Evolutionary conservation across 1,140 invertebrate species (phyloP).

Genomic region (Augochlora pura): DNA sequence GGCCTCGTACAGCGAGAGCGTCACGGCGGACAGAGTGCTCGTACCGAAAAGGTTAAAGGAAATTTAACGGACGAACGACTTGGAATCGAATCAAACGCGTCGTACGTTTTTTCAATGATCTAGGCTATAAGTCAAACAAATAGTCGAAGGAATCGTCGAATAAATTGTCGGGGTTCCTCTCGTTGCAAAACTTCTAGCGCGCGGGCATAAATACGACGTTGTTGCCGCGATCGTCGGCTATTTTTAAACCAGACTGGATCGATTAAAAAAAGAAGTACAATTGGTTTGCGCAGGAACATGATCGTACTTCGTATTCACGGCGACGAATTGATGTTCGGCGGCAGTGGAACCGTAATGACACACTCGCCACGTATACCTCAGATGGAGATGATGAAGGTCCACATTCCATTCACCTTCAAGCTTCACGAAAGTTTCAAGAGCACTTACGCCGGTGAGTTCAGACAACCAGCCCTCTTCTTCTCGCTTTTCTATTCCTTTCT

Average conservation of each 20-base stretch:
- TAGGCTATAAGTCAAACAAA: too few relatives aligned
- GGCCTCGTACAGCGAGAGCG: too few relatives aligned
- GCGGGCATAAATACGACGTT: too few relatives aligned
- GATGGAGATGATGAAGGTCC: slow-evolving; percentile 90
- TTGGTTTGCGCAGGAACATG: slow-evolving; percentile 84
- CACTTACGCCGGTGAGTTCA: slow-evolving; percentile 76
- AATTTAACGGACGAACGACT: too few relatives aligned
- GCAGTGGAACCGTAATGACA: slow-evolving; percentile 80
- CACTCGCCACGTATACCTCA: slow-evolving; percentile 84
- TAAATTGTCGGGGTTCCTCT: too few relatives aligned
- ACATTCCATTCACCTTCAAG: slow-evolving; percentile 90
- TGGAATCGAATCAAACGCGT: too few relatives aligned
- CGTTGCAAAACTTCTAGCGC: too few relatives aligned
- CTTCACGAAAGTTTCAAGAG: slow-evolving; percentile 84
- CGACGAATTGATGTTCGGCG: slow-evolving; percentile 85
- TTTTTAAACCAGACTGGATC: not conserved
- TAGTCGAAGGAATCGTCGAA: too few relatives aligned
- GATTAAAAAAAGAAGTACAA: not conserved
- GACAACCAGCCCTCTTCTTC: not conserved
- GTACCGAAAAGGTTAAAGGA: too few relatives aligned
- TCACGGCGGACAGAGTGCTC: too few relatives aligned
- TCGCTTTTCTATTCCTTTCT: not conserved
- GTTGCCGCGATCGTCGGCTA: not conserved
- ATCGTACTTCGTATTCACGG: slow-evolving; percentile 86
- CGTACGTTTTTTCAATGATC: too few relatives aligned